Evolutionary conservation across 2,888 invertebrate genomes (phyloP).

Genomic region (Nemurella pictetii): DNA sequence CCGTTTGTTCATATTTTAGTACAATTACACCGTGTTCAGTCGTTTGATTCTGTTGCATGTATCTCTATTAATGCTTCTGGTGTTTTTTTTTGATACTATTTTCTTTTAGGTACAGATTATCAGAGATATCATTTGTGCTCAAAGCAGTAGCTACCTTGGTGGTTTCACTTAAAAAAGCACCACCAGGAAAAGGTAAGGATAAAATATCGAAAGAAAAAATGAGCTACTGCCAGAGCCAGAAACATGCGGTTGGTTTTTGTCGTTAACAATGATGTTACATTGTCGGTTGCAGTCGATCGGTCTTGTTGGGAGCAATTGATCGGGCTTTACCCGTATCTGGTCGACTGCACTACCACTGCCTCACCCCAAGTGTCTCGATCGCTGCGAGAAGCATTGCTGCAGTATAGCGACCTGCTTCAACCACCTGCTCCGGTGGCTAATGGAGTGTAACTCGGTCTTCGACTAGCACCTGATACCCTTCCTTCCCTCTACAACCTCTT

Average conservation of each 20-base stretch:
- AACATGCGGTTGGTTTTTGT: too few species aligned
- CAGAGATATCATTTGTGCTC: conserved; percentile 94
- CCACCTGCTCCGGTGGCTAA: conserved; percentile 55
- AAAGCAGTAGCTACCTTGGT: conserved; percentile 92
- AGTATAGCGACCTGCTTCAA: conserved; percentile 80
- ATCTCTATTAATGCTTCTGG: conserved; percentile 6
- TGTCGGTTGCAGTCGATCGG: conserved; percentile 70
- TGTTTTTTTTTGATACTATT: conserved; percentile 38
- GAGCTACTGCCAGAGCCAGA: too few species aligned
- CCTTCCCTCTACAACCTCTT: conserved; percentile 58
- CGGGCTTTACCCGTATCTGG: conserved; percentile 85
- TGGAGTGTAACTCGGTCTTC: background rate
- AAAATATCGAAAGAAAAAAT: background rate
- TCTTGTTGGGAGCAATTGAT: conserved; percentile 93
- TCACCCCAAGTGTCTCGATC: conserved; percentile 80
- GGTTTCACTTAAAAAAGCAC: conserved; percentile 89
- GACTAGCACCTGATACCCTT: background rate
- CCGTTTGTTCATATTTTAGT: too few species aligned
- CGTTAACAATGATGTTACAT: too few species aligned
- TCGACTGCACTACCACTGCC: conserved; percentile 80
- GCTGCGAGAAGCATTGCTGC: conserved; percentile 80
- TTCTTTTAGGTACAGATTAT: conserved; percentile 77
- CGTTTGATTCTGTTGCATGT: background rate
- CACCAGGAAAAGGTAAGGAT: conserved; percentile 73
- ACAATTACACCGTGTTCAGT: too few species aligned